phyloP scores from a whole-genome alignment of 2,113 vertebrate genomes.

The Tetrao urogallus region DNA sequence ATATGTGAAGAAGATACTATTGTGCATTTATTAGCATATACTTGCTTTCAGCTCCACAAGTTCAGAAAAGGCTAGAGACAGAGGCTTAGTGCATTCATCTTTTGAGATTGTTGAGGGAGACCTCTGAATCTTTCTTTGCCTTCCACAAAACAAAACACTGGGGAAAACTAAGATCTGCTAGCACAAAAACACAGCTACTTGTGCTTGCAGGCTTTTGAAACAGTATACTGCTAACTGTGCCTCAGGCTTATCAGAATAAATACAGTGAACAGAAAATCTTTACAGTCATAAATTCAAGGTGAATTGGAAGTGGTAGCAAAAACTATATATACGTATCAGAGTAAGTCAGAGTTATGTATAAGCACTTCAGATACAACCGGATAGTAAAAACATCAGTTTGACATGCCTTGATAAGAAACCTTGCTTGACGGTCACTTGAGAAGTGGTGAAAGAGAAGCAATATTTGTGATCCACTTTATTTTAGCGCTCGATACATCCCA shows the following conservation, averaged over 20 bases:
- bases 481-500: not conserved
- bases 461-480: not conserved
- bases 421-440: not conserved
- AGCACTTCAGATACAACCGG: not conserved
- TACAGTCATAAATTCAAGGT: not conserved
- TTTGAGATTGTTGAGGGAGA: not conserved
- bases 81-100: not conserved
- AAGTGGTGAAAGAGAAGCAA: not conserved
- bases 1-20: rapidly evolving
- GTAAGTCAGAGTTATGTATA: not conserved
- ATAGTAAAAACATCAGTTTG: not conserved
- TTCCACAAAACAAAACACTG: not conserved
- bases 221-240: not conserved
- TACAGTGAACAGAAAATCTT: not conserved
- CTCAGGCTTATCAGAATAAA: not conserved
- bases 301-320: not conserved
- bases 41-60: not conserved
- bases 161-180: not conserved
- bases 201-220: not conserved
- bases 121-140: not conserved
- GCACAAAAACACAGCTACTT: not conserved
- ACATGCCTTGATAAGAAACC: not conserved
- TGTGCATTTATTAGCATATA: not conserved
- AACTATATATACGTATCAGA: not conserved
- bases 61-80: not conserved